Evolutionary conservation across 2,888 invertebrate species (phyloP), one percentile per base, ranked within the genome.

Genomic region (Eupithecia subumbrata): DNA sequence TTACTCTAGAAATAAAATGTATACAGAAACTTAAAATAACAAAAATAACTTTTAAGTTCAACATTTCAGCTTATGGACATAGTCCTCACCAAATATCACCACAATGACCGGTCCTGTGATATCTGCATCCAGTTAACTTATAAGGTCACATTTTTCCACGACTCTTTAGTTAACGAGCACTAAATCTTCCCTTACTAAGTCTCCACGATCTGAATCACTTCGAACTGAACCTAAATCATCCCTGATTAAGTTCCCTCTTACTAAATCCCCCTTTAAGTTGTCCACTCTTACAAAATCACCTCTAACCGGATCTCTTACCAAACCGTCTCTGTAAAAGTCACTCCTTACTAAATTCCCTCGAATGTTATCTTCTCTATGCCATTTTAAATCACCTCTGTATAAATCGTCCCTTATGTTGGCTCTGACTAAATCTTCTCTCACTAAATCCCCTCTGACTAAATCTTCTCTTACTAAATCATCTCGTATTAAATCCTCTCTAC

Each of bases 391-490:
- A 7, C 48, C 66, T 14, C 48, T 34, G 8, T 14, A 4, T 16
- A 72, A 72, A 72, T 72, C 67, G 18, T 68, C 68, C 14, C 43
- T 22, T 2, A 40, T 14, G 40, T 72, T 37, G 14, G 40, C 60
- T n/a, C 71, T 40, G 3, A 60, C 67, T 14, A 25, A 71, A 68
- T 71, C 60, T 3, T 25, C 68, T 34, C 71, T 30, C 8, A 70
- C 40, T 14, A 70, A 52, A 71, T 71, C 71, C 9, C 70, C 52
- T 25, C 64, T n/a, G 2, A 71, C 34, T n/a, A 52, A 40, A 74
- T 74, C 70, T 12, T 40, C 74, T n/a, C 70, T 48, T 8, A 52
- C 37, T 16, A 67, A 66, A 74, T 71, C 56, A 12, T 56, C 70
- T 34, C 45, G 9, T 2, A 56, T 7, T 14, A 43, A 14, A 68